These are phyloP conservation scores for Bembecia ichneumoniformis DNA, from an alignment of 2,888 invertebrate species.

Conservation along the genomic window DNA sequence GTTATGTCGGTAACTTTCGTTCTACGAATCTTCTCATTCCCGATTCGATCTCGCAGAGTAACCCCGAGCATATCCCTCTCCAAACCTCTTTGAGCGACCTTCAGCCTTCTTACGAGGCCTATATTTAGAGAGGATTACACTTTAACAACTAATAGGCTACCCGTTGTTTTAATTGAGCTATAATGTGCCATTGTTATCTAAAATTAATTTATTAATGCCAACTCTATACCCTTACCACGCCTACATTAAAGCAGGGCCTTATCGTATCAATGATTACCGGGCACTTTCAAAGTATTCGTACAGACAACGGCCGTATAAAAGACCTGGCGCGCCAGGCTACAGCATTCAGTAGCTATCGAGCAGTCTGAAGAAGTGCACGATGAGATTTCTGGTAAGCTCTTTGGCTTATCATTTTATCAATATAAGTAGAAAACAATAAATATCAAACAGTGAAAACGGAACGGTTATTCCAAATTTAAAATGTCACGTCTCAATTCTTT, in stretches of 20 bases:
- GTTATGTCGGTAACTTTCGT: too few species aligned
- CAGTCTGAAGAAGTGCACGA: constrained; percentile 68
- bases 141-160: too few species aligned
- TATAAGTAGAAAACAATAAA: constrained; percentile 5
- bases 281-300: constrained; percentile 44
- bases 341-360: constrained; percentile 68
- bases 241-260: not conserved
- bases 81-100: too few species aligned
- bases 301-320: constrained; percentile 49
- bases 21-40: too few species aligned
- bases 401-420: constrained; percentile 12
- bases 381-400: constrained; percentile 65
- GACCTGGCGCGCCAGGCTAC: constrained; percentile 26
- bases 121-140: too few species aligned
- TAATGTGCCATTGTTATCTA: not conserved
- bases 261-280: constrained; percentile 21
- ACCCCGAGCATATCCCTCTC: too few species aligned
- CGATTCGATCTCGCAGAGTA: too few species aligned
- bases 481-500: not conserved
- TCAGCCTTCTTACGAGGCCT: too few species aligned
- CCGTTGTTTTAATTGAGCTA: too few species aligned
- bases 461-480: constrained; percentile 4
- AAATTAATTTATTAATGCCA: not conserved
- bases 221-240: not conserved
- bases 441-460: constrained; percentile 9